These are phyloP conservation scores for Scylla paramamosain DNA, from an alignment of 1,140 invertebrate species.

Conservation along the genomic window DNA sequence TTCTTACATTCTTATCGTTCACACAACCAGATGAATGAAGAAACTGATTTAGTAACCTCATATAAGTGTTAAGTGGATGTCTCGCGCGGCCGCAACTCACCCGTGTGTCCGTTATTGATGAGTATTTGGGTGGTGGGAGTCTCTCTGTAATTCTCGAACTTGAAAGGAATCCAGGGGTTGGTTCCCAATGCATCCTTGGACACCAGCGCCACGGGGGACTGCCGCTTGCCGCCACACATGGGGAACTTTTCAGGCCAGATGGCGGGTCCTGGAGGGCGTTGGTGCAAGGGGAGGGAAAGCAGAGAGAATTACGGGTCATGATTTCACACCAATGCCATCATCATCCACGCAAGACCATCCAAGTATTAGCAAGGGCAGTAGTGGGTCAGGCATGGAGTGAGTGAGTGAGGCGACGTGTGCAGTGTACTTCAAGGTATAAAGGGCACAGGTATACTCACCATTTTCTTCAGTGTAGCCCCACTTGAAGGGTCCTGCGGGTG, in stretches of 20 bases:
- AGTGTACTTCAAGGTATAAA: neutral
- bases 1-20: no score
- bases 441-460: neutral
- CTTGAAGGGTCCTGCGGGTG: neutral
- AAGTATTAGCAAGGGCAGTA: neutral
- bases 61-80: no score
- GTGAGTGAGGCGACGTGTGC: neutral
- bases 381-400: neutral
- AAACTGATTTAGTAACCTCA: no score
- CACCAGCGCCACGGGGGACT: constrained; percentile 79
- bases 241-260: constrained; percentile 45
- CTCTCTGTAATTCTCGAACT: constrained; percentile 78
- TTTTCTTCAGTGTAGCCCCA: neutral
- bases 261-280: constrained; percentile 12
- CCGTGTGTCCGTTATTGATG: constrained; percentile 80
- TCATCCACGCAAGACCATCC: neutral
- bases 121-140: constrained; percentile 76
- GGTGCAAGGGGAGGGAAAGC: neutral
- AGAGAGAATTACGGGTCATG: neutral
- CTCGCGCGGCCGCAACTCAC: constrained; percentile 77
- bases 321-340: neutral
- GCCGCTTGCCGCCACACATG: constrained; percentile 50
- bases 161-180: constrained; percentile 71
- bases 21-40: no score
- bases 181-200: neutral